Evolutionary conservation across 2,797 vertebrate genomes (phyloP), one percentile per base, ranked within the genome.

Genomic region (Sternotherus odoratus): DNA sequence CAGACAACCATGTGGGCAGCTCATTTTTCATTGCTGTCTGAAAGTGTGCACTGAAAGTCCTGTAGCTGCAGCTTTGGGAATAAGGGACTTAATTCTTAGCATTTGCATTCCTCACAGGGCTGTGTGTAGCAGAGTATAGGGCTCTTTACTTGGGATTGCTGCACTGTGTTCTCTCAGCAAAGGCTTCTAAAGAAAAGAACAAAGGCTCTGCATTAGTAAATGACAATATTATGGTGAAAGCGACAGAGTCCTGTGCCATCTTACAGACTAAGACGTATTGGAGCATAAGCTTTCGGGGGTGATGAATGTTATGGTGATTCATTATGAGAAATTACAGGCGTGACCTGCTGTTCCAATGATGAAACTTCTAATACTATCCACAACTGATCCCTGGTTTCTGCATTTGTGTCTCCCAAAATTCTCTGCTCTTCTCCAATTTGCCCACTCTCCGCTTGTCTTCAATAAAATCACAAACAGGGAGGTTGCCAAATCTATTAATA

Each of bases 111-210:
- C 51, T 36, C 12, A 3, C 23, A 39, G 30, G 49, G 48, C 13
- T 7, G 12, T 2, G 60, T 46, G 72, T 69, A 82, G 50, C 0
- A n/a, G 4, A 5, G 15, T 0, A 0, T 57, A 9, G 16, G 0
- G 6, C 36, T 5, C 79, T 57, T 72, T 30, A 53, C 0, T 46
- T 2, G 1, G 1, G 36, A 66, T 3, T 4, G 1, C 19, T 6
- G 30, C 16, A 15, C 66, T 2, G 0, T 5, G 48, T 50, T 84
- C 26, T 60, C 0, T 0, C 72, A 46, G 77, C 0, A 6, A 5
- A 39, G 13, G 9, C 2, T 33, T 24, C 26, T 43, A 3, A 36
- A 51, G 43, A 53, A 33, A 53, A 6, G 2, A 53, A 6, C 3
- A 48, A 50, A 33, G 80, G 49, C 8, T 57, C 4, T 53, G 33